phyloP scores from a whole-genome alignment of 2,113 vertebrate genomes.

The Notarius lentiginosus region DNA sequence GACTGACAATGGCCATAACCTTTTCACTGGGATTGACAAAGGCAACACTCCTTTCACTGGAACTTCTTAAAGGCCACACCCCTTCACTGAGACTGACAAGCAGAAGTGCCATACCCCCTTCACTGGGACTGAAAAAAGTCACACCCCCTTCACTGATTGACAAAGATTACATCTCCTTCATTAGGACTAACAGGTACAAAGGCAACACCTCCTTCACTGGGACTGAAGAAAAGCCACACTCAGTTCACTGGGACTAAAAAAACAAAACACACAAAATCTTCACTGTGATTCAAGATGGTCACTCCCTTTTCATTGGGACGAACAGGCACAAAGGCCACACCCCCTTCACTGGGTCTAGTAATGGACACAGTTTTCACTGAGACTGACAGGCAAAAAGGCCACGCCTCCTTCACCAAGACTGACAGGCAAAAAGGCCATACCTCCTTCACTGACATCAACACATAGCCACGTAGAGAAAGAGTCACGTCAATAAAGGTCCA shows the following conservation, averaged over 20 bases:
- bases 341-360: background rate
- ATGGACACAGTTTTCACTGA: background rate
- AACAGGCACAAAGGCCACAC: background rate
- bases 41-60: background rate
- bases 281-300: no score
- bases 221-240: background rate
- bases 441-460: background rate
- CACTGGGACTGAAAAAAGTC: background rate
- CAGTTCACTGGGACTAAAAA: background rate
- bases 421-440: background rate
- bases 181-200: no score
- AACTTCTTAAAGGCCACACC: background rate
- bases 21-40: background rate
- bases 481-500: no score
- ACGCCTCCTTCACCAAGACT: no score
- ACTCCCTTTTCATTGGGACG: background rate
- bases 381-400: no score
- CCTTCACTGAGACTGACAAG: background rate
- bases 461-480: no score
- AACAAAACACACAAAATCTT: background rate
- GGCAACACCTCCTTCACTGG: background rate
- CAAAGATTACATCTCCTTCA: background rate
- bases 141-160: background rate
- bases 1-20: background rate
- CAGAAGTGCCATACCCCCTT: background rate